Conservation (phyloP, 2,113 vertebrate species). For the Elephas maximus region DNA sequence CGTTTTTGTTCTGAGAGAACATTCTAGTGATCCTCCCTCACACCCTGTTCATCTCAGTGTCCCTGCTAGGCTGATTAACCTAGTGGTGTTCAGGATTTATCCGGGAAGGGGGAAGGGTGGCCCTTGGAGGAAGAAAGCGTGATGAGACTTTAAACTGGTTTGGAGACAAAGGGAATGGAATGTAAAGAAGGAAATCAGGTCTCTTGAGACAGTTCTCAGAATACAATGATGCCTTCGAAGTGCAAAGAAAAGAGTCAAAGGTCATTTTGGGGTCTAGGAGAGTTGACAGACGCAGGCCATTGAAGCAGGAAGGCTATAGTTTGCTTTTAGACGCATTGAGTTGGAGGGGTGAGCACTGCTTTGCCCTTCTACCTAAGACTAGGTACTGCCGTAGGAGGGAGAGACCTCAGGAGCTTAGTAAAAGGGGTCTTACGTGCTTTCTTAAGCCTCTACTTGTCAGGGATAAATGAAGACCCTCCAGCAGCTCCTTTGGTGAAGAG, state of each 20-base stretch:
- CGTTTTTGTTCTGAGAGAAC: conserved; percentile 30
- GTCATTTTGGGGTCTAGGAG: neutral
- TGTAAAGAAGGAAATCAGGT: neutral
- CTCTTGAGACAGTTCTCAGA: neutral
- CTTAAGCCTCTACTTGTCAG: neutral
- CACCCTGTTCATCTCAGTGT: neutral
- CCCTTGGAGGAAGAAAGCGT: neutral
- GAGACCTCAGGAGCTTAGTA: neutral
- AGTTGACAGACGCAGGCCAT: neutral
- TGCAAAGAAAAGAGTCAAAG: neutral
- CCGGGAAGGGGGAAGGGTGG: neutral
- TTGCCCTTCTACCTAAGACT: neutral
- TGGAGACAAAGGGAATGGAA: neutral
- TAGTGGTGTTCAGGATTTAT: neutral
- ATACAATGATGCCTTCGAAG: neutral
- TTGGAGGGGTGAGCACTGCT: neutral
- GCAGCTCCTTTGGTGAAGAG: neutral
- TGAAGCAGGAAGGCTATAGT: neutral
- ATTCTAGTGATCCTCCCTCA: neutral
- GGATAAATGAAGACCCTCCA: conserved; percentile 2
- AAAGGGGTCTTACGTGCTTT: neutral
- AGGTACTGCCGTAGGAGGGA: neutral
- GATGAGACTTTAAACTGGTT: neutral
- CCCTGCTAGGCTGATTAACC: neutral
- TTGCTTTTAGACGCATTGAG: neutral